Conservation (phyloP, 2,888 invertebrate species). For the Meloe dianella region DNA sequence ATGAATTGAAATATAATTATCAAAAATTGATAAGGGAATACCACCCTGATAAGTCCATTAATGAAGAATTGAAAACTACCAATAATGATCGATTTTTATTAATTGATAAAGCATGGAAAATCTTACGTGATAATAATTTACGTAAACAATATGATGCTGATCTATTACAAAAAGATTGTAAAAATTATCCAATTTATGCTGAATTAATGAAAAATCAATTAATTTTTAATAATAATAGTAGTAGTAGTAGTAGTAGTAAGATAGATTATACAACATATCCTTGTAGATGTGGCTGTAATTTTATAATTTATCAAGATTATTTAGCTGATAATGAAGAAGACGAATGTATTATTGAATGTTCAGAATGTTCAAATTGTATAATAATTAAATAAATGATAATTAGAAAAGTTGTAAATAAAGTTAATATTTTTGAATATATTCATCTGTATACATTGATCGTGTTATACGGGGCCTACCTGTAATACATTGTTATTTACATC, state of each 20-base stretch:
- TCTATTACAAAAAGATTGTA: conserved; percentile 65
- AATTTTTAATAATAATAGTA: conserved; percentile 55
- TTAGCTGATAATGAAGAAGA: conserved; percentile 43
- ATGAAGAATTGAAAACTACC: background rate
- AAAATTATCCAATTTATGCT: conserved; percentile 67
- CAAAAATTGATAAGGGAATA: conserved; percentile 63
- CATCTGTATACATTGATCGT: too few relatives aligned
- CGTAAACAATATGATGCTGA: conserved; percentile 72
- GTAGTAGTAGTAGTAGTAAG: too few relatives aligned
- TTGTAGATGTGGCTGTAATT: conserved; percentile 75
- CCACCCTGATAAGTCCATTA: conserved; percentile 68
- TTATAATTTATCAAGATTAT: conserved; percentile 59
- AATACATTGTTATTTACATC: background rate
- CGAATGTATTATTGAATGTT: conserved; percentile 68
- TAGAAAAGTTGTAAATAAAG: too few relatives aligned
- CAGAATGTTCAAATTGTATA: conserved; percentile 77
- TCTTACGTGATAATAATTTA: conserved; percentile 65
- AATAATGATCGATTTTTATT: conserved; percentile 57
- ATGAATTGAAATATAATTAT: conserved; percentile 69
- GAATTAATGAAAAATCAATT: conserved; percentile 64
- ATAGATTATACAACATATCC: conserved; percentile 61
- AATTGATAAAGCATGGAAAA: conserved; percentile 76
- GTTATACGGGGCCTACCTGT: too few relatives aligned
- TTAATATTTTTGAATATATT: too few relatives aligned
- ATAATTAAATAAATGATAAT: conserved; percentile 57